Percentiles rank a stretch among this genome's conserved stretches.
Conservation (phyloP, 1,140 invertebrate genomes). For the Protaetia brevitarsis region DNA sequence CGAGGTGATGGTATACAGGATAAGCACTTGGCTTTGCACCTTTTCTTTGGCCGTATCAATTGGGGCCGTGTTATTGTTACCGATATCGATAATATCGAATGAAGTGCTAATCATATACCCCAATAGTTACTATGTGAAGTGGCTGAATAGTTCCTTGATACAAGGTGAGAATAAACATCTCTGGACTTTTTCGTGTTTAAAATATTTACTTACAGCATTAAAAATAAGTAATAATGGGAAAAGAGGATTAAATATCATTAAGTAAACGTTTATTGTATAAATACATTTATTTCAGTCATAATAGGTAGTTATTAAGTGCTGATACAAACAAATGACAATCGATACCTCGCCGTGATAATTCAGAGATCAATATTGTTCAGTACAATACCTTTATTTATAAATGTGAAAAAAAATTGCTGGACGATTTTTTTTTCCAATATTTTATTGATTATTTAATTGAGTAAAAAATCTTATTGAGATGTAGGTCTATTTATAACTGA, state of each 20-base stretch:
- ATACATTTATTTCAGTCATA: no score
- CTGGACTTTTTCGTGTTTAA: not conserved
- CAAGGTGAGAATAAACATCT: constrained; percentile 85
- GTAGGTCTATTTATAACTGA: no score
- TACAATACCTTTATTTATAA: no score
- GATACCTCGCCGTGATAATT: not conserved
- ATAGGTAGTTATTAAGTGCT: not conserved
- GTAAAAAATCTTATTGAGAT: no score
- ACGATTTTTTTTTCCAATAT: no score
- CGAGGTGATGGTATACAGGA: constrained; percentile 71
- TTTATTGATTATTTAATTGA: no score
- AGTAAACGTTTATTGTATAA: not conserved
- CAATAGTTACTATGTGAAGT: constrained; percentile 95
- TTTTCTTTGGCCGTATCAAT: constrained; percentile 87
- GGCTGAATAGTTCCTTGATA: constrained; percentile 98
- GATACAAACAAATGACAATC: not conserved
- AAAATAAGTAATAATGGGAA: not conserved
- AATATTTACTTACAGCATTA: no score
- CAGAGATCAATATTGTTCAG: no score
- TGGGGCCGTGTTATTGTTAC: constrained; percentile 87
- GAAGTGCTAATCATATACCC: constrained; percentile 84
- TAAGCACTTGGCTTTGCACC: constrained; percentile 88
- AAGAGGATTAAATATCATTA: not conserved
- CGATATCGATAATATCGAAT: constrained; percentile 89
- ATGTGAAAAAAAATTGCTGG: no score